A percentile compares a stretch with the other conserved stretches of the same genome.
Conservation (phyloP, 2,797 vertebrate genomes). For the Lemur catta region DNA sequence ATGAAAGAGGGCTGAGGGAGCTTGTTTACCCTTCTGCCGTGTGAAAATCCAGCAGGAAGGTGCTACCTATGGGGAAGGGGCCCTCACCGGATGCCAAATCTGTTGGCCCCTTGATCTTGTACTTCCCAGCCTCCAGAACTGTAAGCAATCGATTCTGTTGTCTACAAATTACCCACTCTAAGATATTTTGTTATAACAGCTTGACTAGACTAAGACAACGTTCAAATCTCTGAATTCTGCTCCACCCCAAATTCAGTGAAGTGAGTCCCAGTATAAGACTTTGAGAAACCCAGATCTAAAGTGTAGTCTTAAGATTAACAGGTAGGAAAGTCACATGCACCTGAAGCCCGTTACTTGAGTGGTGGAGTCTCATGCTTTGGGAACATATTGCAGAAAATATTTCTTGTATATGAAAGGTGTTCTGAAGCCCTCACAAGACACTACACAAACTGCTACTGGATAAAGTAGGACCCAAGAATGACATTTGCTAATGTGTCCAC, state of each 20-base stretch:
- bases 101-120: neutral
- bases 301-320: neutral
- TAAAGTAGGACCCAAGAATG: neutral
- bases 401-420: neutral
- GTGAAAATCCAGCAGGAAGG: neutral
- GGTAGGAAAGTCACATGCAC: neutral
- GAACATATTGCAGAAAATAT: neutral
- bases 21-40: neutral
- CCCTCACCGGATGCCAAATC: neutral
- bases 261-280: neutral
- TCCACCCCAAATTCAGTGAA: neutral
- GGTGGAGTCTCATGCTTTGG: neutral
- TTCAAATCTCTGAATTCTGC: neutral
- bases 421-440: neutral
- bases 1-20: neutral
- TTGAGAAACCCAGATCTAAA: neutral
- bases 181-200: neutral
- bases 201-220: neutral
- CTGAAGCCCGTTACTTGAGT: neutral
- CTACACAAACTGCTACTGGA: neutral
- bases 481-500: neutral
- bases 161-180: neutral
- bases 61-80: neutral
- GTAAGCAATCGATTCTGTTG: neutral
- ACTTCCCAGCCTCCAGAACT: neutral